Base-by-base conservation (phyloP, 2,113 vertebrate genomes). In the Xyrauchen texanus region DNA sequence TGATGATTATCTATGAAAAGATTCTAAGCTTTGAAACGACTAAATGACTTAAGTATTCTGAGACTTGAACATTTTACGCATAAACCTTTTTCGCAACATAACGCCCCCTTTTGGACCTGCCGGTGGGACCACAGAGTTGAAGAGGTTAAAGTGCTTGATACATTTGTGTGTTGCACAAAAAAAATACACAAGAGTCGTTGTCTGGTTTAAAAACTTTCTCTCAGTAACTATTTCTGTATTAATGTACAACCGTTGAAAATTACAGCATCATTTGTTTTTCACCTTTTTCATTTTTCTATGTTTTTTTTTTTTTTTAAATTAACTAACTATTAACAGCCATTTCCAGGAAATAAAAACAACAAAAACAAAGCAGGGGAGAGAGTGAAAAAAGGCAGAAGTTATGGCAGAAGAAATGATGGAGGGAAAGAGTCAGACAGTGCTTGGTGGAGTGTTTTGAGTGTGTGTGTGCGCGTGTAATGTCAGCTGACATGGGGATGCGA, bases 171-270 rank as follows among this genome's bases (percentile, higher is more conserved):
- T n/a, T n/a, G 42, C 47, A 51, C 16, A 66, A 12, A 78, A 84
- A 7, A 78, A 79, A 34, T 89, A 91, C 89, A 92, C 90, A 80
- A 77, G 88, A 93, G 84, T 82, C 88, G 61, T 13, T 21, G 68
- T 88, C 85, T 77, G 87, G 88, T 92, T 94, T 93, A 93, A 92
- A 94, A 94, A 93, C 92, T 90, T 85, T 86, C 84, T 87, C 81
- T 93, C 91, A 93, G 92, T 92, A 93, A 93, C 90, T 92, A 92
- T 93, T 92, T 93, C 90, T 92, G 90, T 93, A 93, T 93, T 94
- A 93, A 93, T 94, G 91, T 94, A 94, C 92, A 94, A 94, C 91
- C 87, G 83, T 91, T 92, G 90, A 93, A 94, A 94, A 94, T 94
- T 91, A 93, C 92, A 94, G 89, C 85, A 83, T 74, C 73, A 88